phyloP scores from a whole-genome alignment of 2,888 invertebrate genomes.

The Halictus quadricinctus region DNA sequence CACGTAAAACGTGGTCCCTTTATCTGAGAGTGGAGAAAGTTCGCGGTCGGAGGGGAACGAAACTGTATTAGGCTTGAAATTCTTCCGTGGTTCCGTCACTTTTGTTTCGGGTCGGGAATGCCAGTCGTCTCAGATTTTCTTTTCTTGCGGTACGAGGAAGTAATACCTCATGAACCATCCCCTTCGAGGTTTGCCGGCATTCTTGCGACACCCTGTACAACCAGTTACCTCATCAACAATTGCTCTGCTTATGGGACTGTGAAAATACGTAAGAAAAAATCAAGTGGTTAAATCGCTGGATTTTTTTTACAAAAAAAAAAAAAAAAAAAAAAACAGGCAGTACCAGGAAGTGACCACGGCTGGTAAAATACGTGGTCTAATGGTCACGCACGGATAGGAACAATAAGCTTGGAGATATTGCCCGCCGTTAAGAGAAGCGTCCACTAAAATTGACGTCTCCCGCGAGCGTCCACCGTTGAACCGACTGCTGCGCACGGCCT shows the following conservation, averaged over 20 bases:
- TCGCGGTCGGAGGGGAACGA: background rate
- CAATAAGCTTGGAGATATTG: too few species aligned
- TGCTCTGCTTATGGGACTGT: too few species aligned
- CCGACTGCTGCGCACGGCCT: background rate
- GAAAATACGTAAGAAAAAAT: too few species aligned
- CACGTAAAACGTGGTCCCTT: constrained; percentile 21
- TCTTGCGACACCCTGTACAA: too few species aligned
- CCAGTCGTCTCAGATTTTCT: background rate
- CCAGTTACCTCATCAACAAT: too few species aligned
- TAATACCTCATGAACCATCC: background rate
- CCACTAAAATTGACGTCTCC: background rate
- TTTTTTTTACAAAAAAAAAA: too few species aligned
- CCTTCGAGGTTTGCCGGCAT: too few species aligned
- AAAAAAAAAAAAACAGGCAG: too few species aligned
- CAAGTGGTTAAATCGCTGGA: too few species aligned
- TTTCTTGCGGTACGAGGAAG: background rate
- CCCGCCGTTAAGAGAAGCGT: background rate
- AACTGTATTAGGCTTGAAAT: constrained; percentile 8
- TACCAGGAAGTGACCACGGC: too few species aligned
- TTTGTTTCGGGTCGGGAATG: background rate
- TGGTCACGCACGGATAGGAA: too few species aligned
- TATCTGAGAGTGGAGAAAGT: constrained; percentile 15
- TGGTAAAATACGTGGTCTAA: too few species aligned
- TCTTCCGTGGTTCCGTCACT: background rate
- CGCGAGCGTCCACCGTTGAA: background rate